Percentiles rank a stretch among this genome's conserved stretches.
Conservation (phyloP, 2,797 vertebrate species). For the Oophaga sylvatica region DNA sequence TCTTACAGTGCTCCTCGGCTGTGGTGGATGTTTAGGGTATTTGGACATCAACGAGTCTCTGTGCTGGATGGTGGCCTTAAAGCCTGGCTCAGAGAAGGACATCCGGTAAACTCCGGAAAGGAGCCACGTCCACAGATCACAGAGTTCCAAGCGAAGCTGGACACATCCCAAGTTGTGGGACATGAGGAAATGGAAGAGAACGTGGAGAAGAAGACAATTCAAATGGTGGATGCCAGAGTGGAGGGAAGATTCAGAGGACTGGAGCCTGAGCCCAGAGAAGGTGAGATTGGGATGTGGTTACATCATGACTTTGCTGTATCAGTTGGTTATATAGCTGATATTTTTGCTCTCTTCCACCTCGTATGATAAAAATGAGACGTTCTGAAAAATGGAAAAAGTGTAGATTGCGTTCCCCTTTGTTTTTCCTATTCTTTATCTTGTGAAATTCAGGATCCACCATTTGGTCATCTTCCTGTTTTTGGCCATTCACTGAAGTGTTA, state of each 20-base stretch:
- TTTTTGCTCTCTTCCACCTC: no score
- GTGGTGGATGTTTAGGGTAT: conserved; percentile 97
- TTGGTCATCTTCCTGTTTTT: no score
- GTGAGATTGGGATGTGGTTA: conserved; percentile 71
- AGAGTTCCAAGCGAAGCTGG: conserved; percentile 75
- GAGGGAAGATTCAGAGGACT: conserved; percentile 83
- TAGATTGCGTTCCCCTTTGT: no score
- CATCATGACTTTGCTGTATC: background rate
- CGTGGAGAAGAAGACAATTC: conserved; percentile 74
- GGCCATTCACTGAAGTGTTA: no score
- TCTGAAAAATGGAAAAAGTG: no score
- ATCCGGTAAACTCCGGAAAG: conserved; percentile 74
- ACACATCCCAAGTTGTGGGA: conserved; percentile 79
- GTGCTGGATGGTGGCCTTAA: conserved; percentile 89
- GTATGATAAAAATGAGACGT: no score
- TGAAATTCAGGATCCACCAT: no score
- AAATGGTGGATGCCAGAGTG: conserved; percentile 85
- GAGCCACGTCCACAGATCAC: conserved; percentile 67
- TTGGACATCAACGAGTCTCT: conserved; percentile 87
- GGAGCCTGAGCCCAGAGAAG: conserved; percentile 87
- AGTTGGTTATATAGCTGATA: no score
- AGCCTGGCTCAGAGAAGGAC: conserved; percentile 81
- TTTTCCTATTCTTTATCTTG: no score
- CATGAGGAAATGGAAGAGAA: conserved; percentile 88
- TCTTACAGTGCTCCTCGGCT: conserved; percentile 88